phyloP scores from a whole-genome alignment of 2,888 invertebrate species.

The Deroplatys truncata region DNA sequence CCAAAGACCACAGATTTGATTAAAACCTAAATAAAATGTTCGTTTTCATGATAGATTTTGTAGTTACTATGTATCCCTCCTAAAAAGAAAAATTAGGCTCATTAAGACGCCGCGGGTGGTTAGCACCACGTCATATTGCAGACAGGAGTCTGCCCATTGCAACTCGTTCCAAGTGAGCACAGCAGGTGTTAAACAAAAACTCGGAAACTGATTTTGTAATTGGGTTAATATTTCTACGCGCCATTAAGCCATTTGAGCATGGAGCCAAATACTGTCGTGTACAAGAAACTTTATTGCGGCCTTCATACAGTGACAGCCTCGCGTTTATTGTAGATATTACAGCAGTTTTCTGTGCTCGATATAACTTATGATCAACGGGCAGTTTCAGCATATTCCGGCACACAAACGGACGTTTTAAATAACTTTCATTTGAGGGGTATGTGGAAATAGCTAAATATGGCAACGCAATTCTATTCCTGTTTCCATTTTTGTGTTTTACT shows the following conservation, averaged over 20 bases:
- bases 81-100: too few relatives aligned
- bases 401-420: too few relatives aligned
- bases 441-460: too few relatives aligned
- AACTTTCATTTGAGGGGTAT: too few relatives aligned
- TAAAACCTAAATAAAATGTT: too few relatives aligned
- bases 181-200: background rate
- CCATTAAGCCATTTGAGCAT: background rate
- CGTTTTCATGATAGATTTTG: too few relatives aligned
- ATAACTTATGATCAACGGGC: background rate
- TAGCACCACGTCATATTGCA: background rate
- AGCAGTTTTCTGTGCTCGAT: background rate
- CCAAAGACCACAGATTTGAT: too few relatives aligned
- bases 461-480: too few relatives aligned
- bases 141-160: background rate
- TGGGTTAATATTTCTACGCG: background rate
- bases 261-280: background rate
- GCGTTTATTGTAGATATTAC: background rate
- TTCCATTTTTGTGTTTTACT: too few relatives aligned
- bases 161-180: background rate
- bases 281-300: background rate
- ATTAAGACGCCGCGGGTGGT: too few relatives aligned
- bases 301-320: background rate
- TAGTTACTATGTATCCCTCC: too few relatives aligned
- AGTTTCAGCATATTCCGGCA: too few relatives aligned
- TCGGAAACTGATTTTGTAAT: background rate